Evolutionary conservation across 2,888 invertebrate species (phyloP).

Genomic region (Mesorhabditis belari): DNA sequence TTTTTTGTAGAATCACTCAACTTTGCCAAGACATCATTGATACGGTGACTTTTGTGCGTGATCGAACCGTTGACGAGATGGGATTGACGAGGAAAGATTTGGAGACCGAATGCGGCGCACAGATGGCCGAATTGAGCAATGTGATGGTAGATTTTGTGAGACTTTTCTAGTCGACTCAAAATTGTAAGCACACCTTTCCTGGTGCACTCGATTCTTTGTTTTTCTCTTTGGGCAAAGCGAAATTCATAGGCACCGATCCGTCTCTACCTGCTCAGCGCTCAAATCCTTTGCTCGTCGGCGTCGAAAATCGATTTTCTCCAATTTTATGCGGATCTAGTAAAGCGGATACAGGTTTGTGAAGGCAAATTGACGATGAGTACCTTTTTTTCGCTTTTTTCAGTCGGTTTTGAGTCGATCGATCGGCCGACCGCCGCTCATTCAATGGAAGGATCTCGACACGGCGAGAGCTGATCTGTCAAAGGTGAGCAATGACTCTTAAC

Average conservation of each 20-base stretch:
- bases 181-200: too few relatives aligned
- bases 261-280: conserved; percentile 67
- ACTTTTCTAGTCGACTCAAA: too few relatives aligned
- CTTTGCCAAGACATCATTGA: conserved; percentile 67
- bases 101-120: conserved; percentile 24
- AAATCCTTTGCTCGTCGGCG: conserved; percentile 68
- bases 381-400: neutral
- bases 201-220: neutral
- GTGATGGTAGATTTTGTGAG: conserved; percentile 19
- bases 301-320: conserved; percentile 70
- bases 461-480: neutral
- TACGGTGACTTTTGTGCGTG: conserved; percentile 63
- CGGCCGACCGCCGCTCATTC: neutral
- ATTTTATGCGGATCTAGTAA: conserved; percentile 30
- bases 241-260: conserved; percentile 57
- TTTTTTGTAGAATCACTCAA: conserved; percentile 65
- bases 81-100: conserved; percentile 47
- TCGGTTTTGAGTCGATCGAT: neutral
- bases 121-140: conserved; percentile 23
- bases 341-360: conserved; percentile 34
- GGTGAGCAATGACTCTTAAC: conserved; percentile 1
- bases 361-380: conserved; percentile 5
- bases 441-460: neutral
- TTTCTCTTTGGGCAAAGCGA: neutral
- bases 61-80: conserved; percentile 65